phyloP scores from a whole-genome alignment of 1,140 invertebrate species.

The Argopecten irradians region DNA sequence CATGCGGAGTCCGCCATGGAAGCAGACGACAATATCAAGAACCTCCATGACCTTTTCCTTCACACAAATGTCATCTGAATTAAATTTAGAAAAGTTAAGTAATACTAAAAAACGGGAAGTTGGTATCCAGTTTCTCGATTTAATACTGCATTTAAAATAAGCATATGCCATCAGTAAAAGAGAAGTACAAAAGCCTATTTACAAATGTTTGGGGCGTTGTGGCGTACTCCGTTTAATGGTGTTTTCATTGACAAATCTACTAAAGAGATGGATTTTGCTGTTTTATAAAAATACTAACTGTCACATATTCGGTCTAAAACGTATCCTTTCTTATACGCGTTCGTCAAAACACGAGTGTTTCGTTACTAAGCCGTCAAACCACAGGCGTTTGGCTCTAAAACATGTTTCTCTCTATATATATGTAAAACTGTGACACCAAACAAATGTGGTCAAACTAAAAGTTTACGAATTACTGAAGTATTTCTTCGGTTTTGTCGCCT shows the following conservation, averaged over 20 bases:
- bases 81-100: neutral
- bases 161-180: neutral
- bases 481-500: too few relatives aligned
- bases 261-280: neutral
- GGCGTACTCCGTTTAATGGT: neutral
- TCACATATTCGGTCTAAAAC: constrained; percentile 14
- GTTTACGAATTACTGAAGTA: too few relatives aligned
- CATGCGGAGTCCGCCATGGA: neutral
- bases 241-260: neutral
- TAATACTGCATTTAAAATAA: neutral
- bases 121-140: neutral
- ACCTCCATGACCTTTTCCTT: neutral
- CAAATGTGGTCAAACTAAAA: too few relatives aligned
- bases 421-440: too few relatives aligned
- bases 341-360: neutral
- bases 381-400: too few relatives aligned
- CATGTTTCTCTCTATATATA: too few relatives aligned
- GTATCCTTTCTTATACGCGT: neutral
- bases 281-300: neutral
- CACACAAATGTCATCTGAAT: constrained; percentile 1
- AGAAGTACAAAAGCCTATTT: neutral
- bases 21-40: neutral
- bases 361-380: too few relatives aligned
- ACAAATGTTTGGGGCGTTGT: neutral
- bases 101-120: constrained; percentile 21